These are phyloP conservation scores for Drosophila neocordata DNA, from an alignment of 1,140 invertebrate genomes.

Conservation along the genomic window DNA sequence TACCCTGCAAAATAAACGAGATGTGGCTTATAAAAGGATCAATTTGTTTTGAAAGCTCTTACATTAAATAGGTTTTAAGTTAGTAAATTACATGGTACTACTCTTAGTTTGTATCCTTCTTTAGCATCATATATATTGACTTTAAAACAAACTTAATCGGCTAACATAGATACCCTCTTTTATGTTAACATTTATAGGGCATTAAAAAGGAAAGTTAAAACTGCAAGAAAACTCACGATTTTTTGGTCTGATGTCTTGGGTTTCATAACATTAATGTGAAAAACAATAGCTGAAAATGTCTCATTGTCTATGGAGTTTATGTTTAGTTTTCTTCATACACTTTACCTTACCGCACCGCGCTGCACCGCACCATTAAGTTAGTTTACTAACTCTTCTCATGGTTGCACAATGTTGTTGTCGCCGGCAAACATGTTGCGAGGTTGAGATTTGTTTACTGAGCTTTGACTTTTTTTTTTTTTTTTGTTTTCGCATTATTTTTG, in stretches of 20 bases:
- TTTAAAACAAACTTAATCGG: background rate
- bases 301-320: conserved; percentile 52
- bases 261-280: conserved; percentile 69
- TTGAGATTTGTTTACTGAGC: conserved; percentile 24
- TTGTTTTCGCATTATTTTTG: background rate
- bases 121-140: background rate
- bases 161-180: conserved; percentile 11
- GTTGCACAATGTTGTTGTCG: conserved; percentile 26
- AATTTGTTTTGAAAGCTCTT: too few relatives aligned
- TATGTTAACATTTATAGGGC: conserved; percentile 43
- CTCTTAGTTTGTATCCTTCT: too few relatives aligned
- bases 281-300: conserved; percentile 76
- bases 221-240: conserved; percentile 56
- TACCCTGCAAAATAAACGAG: background rate
- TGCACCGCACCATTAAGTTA: too few relatives aligned
- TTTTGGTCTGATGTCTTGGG: conserved; percentile 50
- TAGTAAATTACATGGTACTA: too few relatives aligned
- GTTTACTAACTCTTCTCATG: too few relatives aligned
- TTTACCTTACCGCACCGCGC: too few relatives aligned
- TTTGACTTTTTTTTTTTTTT: background rate
- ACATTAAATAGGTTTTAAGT: background rate
- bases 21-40: too few relatives aligned
- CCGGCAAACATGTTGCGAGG: conserved; percentile 48
- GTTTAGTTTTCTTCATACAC: too few relatives aligned
- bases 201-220: conserved; percentile 57